Percentiles rank a stretch among this genome's conserved stretches.
phyloP scores from a whole-genome alignment of 2,888 invertebrate species.

The Punctoribates punctum region DNA sequence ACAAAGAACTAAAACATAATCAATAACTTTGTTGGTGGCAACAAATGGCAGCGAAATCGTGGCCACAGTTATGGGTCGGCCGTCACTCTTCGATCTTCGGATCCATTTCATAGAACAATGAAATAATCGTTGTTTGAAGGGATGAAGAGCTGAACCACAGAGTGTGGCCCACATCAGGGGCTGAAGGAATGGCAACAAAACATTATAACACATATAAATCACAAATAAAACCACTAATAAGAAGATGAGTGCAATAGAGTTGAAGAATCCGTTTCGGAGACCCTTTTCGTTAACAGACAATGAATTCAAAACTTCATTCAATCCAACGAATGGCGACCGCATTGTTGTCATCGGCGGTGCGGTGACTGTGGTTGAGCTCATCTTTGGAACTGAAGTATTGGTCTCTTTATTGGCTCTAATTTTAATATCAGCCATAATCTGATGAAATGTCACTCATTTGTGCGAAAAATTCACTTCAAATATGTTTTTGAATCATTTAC shows the following conservation, averaged over 20 bases:
- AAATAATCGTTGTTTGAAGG: slow-evolving; percentile 79
- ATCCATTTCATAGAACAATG: slow-evolving; percentile 75
- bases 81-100: slow-evolving; percentile 49
- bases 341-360: not conserved
- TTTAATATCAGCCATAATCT: too few species aligned
- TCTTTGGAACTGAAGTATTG: too few species aligned
- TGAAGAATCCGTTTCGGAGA: slow-evolving; percentile 86
- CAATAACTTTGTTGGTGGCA: slow-evolving; percentile 52
- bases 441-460: too few species aligned
- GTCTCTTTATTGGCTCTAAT: too few species aligned
- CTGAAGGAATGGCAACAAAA: slow-evolving; percentile 81
- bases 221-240: slow-evolving; percentile 62
- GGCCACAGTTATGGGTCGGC: slow-evolving; percentile 55
- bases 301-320: slow-evolving; percentile 45
- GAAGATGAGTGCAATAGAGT: slow-evolving; percentile 75
- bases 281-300: slow-evolving; percentile 77
- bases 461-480: not conserved
- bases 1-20: not conserved
- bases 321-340: not conserved
- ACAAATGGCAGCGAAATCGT: slow-evolving; percentile 63
- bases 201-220: slow-evolving; percentile 54
- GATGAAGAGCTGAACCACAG: slow-evolving; percentile 95
- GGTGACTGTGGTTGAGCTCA: not conserved
- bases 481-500: too few species aligned
- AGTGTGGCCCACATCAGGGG: slow-evolving; percentile 93